Base-by-base conservation (phyloP, 2,113 vertebrate genomes). In the Macroglossus sobrinus region DNA sequence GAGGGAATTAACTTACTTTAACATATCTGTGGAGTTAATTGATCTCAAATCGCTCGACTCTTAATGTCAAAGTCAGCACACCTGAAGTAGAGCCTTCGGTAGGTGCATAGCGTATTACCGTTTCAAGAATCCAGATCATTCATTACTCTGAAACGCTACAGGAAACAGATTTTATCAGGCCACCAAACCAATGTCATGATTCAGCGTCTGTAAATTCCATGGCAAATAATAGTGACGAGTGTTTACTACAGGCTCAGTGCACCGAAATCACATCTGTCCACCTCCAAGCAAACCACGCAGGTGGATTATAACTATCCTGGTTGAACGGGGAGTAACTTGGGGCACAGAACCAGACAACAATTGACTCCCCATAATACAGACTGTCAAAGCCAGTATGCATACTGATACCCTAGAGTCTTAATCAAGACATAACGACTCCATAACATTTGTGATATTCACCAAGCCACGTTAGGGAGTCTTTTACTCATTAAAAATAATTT, bases 91-190 rank as follows among this genome's bases (percentile, higher is more conserved):
- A 81, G 8, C 28, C 63, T 94, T 80, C 61, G 53, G 50, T 24
- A 57, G 53, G 43, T 63, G 4, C 28, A 9, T 35, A 85, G 35
- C 43, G 78, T 47, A 86, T 30, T 61, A 71, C 61, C 38, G 57
- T 68, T 94, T 91, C 35, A 55, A 92, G 45, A 92, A 94, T 82
- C 92, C 79, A 63, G 53, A 30, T 84, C 21, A 14, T 63, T 89
- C 66, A 13, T 93, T 82, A 89, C 15, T 40, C 26, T 95, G 55
- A 81, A 84, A 71, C 55, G 55, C 45, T 95, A 30, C 24, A 82
- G 43, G 68, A 93, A 97, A 94, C 63, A 86, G 68, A 92, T 87
- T 95, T 84, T 30, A 68, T 71, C 72, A 84, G 64, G 57, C 55
- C 94, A 50, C 68, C 16, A 85, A 95, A 59, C n/a, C 50, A 66